These are phyloP conservation scores for Hydropsyche tenuis DNA, from an alignment of 1,140 invertebrate species.

Conservation along the genomic window DNA sequence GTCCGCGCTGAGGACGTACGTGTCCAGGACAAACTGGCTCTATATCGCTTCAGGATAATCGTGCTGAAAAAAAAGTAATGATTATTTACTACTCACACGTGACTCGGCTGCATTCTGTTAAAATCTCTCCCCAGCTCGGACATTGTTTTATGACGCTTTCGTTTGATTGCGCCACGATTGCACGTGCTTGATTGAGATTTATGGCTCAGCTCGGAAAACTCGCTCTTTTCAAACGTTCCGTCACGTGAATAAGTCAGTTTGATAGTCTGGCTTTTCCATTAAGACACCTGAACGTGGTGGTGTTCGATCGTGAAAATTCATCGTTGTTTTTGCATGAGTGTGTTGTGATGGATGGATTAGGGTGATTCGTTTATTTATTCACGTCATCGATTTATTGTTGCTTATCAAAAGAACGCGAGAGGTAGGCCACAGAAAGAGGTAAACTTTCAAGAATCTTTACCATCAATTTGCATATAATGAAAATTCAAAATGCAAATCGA, in stretches of 20 bases:
- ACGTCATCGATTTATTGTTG: no score
- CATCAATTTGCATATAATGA: constrained; percentile 23
- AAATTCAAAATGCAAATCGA: constrained; percentile 29
- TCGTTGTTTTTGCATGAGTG: no score
- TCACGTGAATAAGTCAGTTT: no score
- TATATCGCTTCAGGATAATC: background rate
- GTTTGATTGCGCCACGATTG: constrained; percentile 3
- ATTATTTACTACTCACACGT: constrained; percentile 15
- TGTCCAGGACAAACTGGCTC: background rate
- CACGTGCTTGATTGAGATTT: no score
- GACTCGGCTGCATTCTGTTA: background rate
- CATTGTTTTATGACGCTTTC: constrained; percentile 10
- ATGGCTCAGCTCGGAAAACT: no score
- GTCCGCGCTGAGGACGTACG: background rate
- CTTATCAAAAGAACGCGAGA: no score
- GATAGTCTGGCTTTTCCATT: no score
- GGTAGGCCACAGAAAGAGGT: background rate
- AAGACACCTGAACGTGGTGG: no score
- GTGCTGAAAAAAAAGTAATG: constrained; percentile 4
- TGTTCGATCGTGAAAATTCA: no score
- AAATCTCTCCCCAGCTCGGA: constrained; percentile 1
- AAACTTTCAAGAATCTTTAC: constrained; percentile 20
- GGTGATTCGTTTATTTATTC: no score
- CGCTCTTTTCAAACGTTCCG: no score
- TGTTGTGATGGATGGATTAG: no score